These are phyloP conservation scores for Macropis europaea DNA, from an alignment of 2,888 invertebrate species.

Conservation along the genomic window DNA sequence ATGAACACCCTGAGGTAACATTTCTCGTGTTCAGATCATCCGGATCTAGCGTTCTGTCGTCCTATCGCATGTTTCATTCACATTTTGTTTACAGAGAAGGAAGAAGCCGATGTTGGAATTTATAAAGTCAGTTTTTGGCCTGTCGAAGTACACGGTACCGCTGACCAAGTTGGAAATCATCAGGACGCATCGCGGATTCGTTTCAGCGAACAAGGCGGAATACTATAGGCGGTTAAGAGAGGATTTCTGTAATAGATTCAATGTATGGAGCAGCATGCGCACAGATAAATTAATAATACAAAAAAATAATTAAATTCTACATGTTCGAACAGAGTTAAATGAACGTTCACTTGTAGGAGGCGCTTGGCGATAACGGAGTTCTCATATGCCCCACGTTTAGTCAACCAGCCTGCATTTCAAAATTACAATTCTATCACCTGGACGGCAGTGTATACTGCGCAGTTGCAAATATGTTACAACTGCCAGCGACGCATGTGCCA, in stretches of 20 bases:
- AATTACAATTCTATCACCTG: constrained; percentile 82
- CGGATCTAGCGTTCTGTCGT: no score
- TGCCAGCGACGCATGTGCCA: constrained; percentile 89
- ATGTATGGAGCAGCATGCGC: constrained; percentile 33
- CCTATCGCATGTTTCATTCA: no score
- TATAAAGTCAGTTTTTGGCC: constrained; percentile 73
- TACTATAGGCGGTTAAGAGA: constrained; percentile 75
- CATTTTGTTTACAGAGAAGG: constrained; percentile 65
- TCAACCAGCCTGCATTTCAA: constrained; percentile 79
- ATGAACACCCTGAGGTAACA: not conserved
- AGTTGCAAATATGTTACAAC: constrained; percentile 86
- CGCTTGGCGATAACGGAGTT: constrained; percentile 83
- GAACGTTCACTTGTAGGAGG: no score
- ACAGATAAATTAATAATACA: no score
- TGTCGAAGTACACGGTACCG: constrained; percentile 78
- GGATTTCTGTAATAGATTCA: constrained; percentile 64
- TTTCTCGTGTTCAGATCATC: not conserved
- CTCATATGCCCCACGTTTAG: constrained; percentile 82
- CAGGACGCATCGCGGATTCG: constrained; percentile 78
- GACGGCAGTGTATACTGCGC: constrained; percentile 84
- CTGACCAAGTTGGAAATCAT: constrained; percentile 75
- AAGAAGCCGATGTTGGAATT: constrained; percentile 70
- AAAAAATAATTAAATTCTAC: no score
- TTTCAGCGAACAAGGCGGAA: constrained; percentile 66
- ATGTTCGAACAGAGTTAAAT: no score